Base-by-base conservation (phyloP, 2,113 vertebrate genomes). In the Anhinga rufa region DNA sequence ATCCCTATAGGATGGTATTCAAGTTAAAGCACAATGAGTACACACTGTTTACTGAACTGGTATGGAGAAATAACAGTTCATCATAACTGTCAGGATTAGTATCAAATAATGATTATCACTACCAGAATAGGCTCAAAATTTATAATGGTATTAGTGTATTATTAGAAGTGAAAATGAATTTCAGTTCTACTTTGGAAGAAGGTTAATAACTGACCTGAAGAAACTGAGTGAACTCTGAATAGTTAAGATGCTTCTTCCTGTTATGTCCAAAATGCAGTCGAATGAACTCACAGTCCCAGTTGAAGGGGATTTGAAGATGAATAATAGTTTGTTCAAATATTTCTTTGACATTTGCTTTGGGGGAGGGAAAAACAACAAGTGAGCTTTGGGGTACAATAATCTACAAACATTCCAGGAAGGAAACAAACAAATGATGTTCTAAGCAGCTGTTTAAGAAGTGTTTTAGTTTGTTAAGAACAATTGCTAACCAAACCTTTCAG, bases 221-320 rank as follows among this genome's bases (percentile, higher is more conserved):
- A 97, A 99, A 99, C 94, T 99, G 98, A 52, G 99, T 99, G 97
- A 99, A 99, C 95, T 99, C 99, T 86, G 98, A 90, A 92, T 99
- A 99, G 97, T 98, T 99, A 96, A 99, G 99, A 85, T 98, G 98
- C 96, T 99, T 99, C 98, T 98, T 99, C 95, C 98, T 98, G 96
- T 99, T 99, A 95, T 99, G 99, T 90, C 99, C 99, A 89, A 99
- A 99, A 98, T 99, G 99, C 71, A 99, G 98, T 78, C 98, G 98
- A 98, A 99, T 99, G 97, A 99, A 99, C 77, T 99, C 99, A 97
- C 99, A 99, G 97, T 99, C 98, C 99, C 99, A 99, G 97, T 99
- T 99, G 98, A 99, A 99, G 95, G 99, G 99, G 97, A 99, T 99
- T 96, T 99, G 99, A 95, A 98, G 99, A 97, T 99, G 99, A 93